Conservation (phyloP, 1,140 invertebrate species). For the Cotesia typhae region DNA sequence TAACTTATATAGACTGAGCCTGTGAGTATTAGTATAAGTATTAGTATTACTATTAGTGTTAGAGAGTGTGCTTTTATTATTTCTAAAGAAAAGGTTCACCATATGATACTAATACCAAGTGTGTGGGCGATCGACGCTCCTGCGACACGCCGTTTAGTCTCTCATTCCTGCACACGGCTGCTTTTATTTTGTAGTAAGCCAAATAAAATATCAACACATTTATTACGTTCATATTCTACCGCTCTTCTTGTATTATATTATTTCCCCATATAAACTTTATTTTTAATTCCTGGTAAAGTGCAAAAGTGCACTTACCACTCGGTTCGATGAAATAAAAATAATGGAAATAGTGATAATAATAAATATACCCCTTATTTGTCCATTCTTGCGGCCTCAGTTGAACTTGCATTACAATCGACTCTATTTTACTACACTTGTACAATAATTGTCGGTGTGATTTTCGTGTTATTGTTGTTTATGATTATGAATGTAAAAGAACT, state of each 20-base stretch:
- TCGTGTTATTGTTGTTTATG: no score
- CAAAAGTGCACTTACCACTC: neutral
- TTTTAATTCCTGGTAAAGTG: neutral
- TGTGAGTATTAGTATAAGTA: no score
- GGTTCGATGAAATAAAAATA: neutral
- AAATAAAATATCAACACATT: neutral
- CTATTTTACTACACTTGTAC: constrained; percentile 36
- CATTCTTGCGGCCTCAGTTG: constrained; percentile 25
- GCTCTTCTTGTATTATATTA: neutral
- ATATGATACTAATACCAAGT: neutral
- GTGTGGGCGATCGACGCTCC: constrained; percentile 34
- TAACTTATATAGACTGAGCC: neutral
- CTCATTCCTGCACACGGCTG: neutral
- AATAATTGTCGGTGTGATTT: neutral
- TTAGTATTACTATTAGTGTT: no score
- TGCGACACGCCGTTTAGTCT: constrained; percentile 4
- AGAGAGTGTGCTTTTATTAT: neutral
- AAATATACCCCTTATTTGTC: constrained; percentile 24
- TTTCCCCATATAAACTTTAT: neutral
- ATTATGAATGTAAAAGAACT: no score
- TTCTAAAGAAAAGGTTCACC: constrained; percentile 16
- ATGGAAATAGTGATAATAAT: neutral
- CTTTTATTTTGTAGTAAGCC: neutral
- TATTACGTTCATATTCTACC: neutral
- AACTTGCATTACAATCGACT: constrained; percentile 33